phyloP scores from a whole-genome alignment of 2,113 vertebrate species.

The Nematolebias whitei region DNA sequence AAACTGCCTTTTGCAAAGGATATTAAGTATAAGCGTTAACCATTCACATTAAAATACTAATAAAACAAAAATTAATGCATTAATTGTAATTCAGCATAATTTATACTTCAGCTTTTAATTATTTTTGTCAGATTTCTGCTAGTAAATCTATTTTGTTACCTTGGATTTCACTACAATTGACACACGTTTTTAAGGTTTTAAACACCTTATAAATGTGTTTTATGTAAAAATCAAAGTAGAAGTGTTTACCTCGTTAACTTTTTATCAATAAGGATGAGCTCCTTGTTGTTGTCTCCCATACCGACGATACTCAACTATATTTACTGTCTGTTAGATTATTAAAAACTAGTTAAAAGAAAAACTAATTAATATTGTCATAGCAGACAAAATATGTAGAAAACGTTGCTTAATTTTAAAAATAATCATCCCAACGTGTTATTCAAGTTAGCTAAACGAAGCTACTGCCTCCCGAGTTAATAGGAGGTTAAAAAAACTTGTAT shows the following conservation, averaged over 20 bases:
- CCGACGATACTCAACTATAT: neutral
- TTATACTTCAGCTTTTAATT: no score
- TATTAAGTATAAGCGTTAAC: no score
- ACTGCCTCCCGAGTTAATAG: neutral
- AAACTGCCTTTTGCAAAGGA: no score
- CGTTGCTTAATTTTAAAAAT: neutral
- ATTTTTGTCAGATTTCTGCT: no score
- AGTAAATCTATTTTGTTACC: no score
- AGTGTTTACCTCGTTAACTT: conserved; percentile 77
- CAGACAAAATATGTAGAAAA: neutral
- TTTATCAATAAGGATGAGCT: conserved; percentile 80
- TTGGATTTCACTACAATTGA: no score
- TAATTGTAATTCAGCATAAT: no score
- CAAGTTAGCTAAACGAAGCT: conserved; percentile 14
- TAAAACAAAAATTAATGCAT: no score
- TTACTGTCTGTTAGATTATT: neutral
- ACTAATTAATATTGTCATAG: neutral
- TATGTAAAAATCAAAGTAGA: neutral
- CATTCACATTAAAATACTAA: no score
- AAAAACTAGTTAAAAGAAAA: neutral
- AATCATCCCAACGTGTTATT: neutral
- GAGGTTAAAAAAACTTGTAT: neutral
- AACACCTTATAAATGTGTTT: neutral
- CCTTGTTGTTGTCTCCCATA: conserved; percentile 76
- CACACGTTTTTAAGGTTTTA: no score